Evolutionary conservation across 2,797 vertebrate species (phyloP), one percentile per base, ranked within the genome.

Genomic region (Catharus ustulatus): DNA sequence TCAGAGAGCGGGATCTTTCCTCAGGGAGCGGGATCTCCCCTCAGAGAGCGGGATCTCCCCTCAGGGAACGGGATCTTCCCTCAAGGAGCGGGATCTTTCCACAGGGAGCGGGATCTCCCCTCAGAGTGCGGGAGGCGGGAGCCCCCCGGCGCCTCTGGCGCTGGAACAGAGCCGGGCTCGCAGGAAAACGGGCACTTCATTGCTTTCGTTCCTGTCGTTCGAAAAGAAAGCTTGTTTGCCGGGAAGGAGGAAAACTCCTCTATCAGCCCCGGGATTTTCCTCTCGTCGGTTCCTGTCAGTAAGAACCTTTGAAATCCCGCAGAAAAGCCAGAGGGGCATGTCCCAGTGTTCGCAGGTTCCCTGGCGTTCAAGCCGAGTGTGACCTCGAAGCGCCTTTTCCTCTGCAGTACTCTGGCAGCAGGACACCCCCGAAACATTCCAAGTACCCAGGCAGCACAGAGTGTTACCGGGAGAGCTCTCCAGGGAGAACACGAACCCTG

Each of bases 121-220:
- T 54, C 68, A 21, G 26, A 10, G 26, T 21, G 49, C 20, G 29
- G 22, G 36, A 17, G 16, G 34, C 6, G 10, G 14, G 59, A 63
- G 45, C 12, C 12, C 23, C 23, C 4, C 13, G 10, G 46, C 27
- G 10, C 46, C 21, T 18, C 52, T 19, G 46, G 40, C 15, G 2
- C 24, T 30, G 61, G 15, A 20, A 1, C 20, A 11, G 26, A 0
- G 7, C 23, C 2, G 24, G 26, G 22, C 72, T 46, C 3, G 23
- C 71, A 10, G 79, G 46, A 9, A 15, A 68, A 14, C 14, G 15
- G 8, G 2, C 51, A 1, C 18, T 7, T 16, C 4, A 0, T 1
- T 8, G 17, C 2, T 4, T 58, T 66, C 36, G 8, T 38, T 22
- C 30, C 27, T 58, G 11, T 23, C 22, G 4, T 49, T 55, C 2